A percentile compares a stretch with the other conserved stretches of the same genome.
Conservation (phyloP, 2,797 vertebrate species). For the Lacerta bilineata region DNA sequence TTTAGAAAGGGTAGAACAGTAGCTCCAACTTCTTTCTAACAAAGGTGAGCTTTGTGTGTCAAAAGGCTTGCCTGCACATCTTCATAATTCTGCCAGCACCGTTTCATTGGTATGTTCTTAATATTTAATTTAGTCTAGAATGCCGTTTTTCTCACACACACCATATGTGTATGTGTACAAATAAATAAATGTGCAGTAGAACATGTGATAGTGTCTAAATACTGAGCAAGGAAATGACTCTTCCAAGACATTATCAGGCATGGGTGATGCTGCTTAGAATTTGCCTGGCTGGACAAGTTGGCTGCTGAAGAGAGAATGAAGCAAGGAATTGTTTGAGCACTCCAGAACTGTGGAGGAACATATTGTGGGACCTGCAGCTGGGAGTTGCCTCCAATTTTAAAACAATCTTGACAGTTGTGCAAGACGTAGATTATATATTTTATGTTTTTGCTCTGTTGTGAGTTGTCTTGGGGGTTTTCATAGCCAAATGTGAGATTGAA, state of each 20-base stretch:
- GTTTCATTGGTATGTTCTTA: not conserved
- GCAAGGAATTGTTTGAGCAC: not conserved
- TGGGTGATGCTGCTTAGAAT: not conserved
- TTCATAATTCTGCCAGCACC: not conserved
- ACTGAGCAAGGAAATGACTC: not conserved
- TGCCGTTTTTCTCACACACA: not conserved
- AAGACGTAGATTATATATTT: not conserved
- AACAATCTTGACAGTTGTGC: not conserved
- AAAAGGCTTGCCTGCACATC: too few relatives aligned
- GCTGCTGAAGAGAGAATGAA: not conserved
- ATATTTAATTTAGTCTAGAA: not conserved
- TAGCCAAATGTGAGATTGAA: not conserved
- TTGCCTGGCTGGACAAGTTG: not conserved
- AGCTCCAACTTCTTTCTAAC: not conserved
- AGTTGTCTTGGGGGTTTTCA: not conserved
- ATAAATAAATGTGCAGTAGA: too few relatives aligned
- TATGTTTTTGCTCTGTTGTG: conserved; percentile 1
- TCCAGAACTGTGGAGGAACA: not conserved
- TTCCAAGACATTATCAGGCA: too few relatives aligned
- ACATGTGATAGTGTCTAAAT: not conserved
- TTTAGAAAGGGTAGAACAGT: not conserved
- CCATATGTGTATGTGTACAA: too few relatives aligned
- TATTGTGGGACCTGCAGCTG: not conserved
- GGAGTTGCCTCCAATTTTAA: not conserved
- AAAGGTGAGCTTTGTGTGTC: not conserved